Conservation (phyloP, 2,113 vertebrate genomes). For the Romanogobio albipinnatus region DNA sequence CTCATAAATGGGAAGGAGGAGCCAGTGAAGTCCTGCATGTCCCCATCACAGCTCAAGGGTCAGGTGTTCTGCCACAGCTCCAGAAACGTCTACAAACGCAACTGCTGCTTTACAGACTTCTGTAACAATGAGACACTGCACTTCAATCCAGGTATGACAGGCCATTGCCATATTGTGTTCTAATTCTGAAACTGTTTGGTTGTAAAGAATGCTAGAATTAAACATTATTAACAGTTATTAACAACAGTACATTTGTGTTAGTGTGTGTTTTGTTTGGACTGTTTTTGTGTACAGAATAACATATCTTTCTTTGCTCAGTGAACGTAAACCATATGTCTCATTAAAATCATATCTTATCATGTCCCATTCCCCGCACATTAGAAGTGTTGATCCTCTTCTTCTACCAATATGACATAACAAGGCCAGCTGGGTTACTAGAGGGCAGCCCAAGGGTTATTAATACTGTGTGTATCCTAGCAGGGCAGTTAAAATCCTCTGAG, state of each 20-base stretch:
- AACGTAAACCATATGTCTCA: not conserved
- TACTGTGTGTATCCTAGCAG: not conserved
- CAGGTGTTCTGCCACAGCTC: conserved; percentile 95
- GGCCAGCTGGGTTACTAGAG: not conserved
- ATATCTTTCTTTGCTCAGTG: not conserved
- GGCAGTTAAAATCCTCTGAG: not conserved
- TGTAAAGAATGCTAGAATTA: not conserved
- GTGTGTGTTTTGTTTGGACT: not conserved
- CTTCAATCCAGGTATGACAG: conserved; percentile 79
- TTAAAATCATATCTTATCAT: not conserved
- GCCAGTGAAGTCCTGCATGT: conserved; percentile 88
- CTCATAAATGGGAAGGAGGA: conserved; percentile 88
- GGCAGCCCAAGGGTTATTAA: not conserved
- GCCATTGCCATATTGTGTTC: no score
- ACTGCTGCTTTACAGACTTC: conserved; percentile 97
- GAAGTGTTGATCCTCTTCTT: not conserved
- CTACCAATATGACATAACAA: not conserved
- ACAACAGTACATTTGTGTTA: no score
- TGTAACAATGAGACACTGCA: conserved; percentile 94
- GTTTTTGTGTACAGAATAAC: not conserved
- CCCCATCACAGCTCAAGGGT: conserved; percentile 85
- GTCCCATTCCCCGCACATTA: not conserved
- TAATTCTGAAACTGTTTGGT: not conserved
- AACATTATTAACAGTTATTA: no score
- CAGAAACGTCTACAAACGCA: conserved; percentile 88